phyloP scores from a whole-genome alignment of 2,113 vertebrate genomes.

The Brienomyrus brachyistius region DNA sequence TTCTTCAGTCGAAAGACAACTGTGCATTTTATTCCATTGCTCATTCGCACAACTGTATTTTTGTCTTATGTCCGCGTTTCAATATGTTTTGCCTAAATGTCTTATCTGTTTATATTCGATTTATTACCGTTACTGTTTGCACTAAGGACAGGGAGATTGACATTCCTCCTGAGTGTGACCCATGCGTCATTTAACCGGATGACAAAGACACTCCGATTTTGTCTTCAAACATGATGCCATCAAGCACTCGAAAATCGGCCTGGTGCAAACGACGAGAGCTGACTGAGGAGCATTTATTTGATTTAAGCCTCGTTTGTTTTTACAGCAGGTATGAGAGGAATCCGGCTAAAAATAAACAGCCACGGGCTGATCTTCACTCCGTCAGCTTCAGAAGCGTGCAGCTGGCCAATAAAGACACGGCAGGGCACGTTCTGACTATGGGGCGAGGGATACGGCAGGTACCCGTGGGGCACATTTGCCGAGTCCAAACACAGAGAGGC shows the following conservation, averaged over 20 bases:
- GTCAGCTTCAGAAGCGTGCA: not conserved
- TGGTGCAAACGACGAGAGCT: not conserved
- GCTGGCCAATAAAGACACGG: not conserved
- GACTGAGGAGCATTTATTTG: not conserved
- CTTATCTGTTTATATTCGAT: not conserved
- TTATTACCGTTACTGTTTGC: not conserved
- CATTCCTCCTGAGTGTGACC: not conserved
- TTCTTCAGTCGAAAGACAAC: not conserved
- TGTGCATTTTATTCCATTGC: not conserved
- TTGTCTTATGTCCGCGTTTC: not conserved
- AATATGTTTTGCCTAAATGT: not conserved
- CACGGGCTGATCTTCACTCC: not conserved
- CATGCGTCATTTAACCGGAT: not conserved
- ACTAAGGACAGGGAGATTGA: not conserved
- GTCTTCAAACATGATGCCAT: not conserved
- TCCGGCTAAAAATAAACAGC: constrained; percentile 6
- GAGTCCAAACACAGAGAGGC: not conserved
- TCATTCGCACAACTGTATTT: not conserved
- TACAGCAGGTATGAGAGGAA: not conserved
- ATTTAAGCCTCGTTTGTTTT: not conserved
- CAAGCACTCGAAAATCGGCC: not conserved
- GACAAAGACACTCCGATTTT: not conserved
- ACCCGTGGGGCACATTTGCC: not conserved
- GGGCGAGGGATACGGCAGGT: not conserved
- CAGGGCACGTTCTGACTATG: not conserved